Conservation (phyloP, 1,140 invertebrate species). For the Asbolus verrucosus region DNA sequence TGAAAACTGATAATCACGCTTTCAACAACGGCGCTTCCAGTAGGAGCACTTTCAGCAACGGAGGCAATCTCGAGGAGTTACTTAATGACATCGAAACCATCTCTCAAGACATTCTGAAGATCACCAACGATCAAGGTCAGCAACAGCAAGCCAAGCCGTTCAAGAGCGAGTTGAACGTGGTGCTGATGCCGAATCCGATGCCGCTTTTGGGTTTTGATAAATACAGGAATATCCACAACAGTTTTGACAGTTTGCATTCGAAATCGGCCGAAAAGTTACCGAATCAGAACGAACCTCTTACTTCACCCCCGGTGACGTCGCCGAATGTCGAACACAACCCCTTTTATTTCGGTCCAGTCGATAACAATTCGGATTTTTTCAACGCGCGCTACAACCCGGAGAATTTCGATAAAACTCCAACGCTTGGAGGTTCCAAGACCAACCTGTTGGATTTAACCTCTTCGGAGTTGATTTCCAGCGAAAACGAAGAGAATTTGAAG, state of each 20-base stretch:
- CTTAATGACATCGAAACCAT: constrained; percentile 68
- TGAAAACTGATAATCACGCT: constrained; percentile 61
- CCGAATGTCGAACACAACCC: constrained; percentile 49
- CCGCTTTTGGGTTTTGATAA: constrained; percentile 63
- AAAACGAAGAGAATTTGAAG: constrained; percentile 67
- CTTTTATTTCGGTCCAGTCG: constrained; percentile 57
- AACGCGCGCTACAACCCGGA: constrained; percentile 58
- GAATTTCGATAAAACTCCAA: constrained; percentile 47
- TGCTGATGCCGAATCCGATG: constrained; percentile 64
- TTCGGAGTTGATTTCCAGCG: constrained; percentile 59
- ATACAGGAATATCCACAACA: constrained; percentile 61
- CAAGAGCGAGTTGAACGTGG: constrained; percentile 63
- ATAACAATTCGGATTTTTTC: constrained; percentile 58
- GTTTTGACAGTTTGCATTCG: constrained; percentile 56
- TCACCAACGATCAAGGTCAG: constrained; percentile 48
- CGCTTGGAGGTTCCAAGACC: constrained; percentile 39
- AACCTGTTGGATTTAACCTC: constrained; percentile 44
- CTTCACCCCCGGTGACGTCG: not conserved
- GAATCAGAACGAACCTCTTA: not conserved
- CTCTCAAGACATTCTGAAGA: constrained; percentile 62
- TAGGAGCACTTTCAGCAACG: constrained; percentile 62
- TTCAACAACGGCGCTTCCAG: constrained; percentile 53
- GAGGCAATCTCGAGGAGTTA: constrained; percentile 67
- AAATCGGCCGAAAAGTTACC: constrained; percentile 53
- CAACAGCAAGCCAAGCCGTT: constrained; percentile 55